A percentile compares a stretch with the other conserved stretches of the same genome.
phyloP scores from a whole-genome alignment of 2,888 invertebrate genomes.

The Uloborus plumipes region DNA sequence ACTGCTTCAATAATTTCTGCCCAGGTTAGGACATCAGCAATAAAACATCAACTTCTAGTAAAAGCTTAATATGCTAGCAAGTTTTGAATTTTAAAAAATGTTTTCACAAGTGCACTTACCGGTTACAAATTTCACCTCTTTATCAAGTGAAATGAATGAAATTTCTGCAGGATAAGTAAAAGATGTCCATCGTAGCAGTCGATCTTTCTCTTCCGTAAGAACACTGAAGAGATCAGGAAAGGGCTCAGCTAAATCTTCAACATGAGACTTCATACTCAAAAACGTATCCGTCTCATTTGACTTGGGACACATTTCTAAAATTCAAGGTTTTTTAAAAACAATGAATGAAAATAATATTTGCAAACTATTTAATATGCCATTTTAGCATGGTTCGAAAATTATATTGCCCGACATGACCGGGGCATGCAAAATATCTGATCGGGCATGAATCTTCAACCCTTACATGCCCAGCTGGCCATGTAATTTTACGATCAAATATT shows the following conservation, averaged over 20 bases:
- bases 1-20: too few relatives aligned
- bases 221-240: constrained; percentile 87
- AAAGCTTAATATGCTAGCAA: too few relatives aligned
- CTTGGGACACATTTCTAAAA: constrained; percentile 88
- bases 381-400: background rate
- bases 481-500: too few relatives aligned
- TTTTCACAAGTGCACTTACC: constrained; percentile 73
- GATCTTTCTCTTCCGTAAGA: constrained; percentile 84
- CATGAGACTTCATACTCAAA: constrained; percentile 84
- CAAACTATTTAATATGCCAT: background rate
- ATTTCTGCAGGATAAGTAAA: constrained; percentile 78
- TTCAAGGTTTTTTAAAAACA: constrained; percentile 22
- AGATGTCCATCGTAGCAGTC: constrained; percentile 83
- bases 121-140: constrained; percentile 80
- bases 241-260: constrained; percentile 86
- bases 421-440: too few relatives aligned
- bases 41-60: too few relatives aligned
- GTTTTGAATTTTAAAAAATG: too few relatives aligned
- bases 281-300: constrained; percentile 83
- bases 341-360: background rate
- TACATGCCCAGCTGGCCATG: too few relatives aligned
- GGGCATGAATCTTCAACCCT: too few relatives aligned
- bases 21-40: too few relatives aligned
- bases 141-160: constrained; percentile 77
- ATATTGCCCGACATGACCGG: too few relatives aligned